phyloP scores from a whole-genome alignment of 2,888 invertebrate genomes.

The Geophilus truncorum region DNA sequence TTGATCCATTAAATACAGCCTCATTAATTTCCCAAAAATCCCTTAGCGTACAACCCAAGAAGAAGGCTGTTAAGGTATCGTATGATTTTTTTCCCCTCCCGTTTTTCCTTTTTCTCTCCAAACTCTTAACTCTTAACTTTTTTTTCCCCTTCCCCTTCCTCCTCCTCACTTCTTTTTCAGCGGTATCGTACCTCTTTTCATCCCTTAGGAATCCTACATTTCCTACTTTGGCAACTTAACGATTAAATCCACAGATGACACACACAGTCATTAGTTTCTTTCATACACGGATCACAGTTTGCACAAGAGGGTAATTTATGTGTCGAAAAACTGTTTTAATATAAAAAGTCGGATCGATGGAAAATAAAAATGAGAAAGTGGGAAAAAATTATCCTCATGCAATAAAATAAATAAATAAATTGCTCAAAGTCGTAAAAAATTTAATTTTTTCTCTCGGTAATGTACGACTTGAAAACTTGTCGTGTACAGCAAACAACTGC shows the following conservation, averaged over 20 bases:
- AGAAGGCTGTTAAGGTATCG: not conserved
- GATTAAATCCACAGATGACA: conserved; percentile 20
- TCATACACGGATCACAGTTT: conserved; percentile 12
- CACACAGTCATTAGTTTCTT: conserved; percentile 16
- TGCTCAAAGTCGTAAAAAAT: not conserved
- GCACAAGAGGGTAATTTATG: conserved; percentile 4
- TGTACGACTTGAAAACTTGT: not conserved
- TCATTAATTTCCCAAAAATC: conserved; percentile 20
- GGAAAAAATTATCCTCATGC: not conserved
- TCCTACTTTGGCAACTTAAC: conserved; percentile 20
- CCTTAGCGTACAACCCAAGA: conserved; percentile 4
- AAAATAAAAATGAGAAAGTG: not conserved
- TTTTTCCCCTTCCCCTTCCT: not conserved
- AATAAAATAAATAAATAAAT: not conserved
- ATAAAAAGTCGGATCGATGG: not conserved
- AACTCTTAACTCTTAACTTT: not conserved
- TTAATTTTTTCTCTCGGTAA: not conserved
- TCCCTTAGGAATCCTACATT: conserved; percentile 12
- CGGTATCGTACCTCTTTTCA: not conserved
- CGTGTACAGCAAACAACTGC: not conserved
- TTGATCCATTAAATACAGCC: conserved; percentile 16
- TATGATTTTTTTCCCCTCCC: not conserved
- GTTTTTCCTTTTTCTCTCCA: not conserved
- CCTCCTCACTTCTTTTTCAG: not conserved
- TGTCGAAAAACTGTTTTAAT: not conserved